These are phyloP conservation scores for Noctua janthina DNA, from an alignment of 2,888 invertebrate genomes.

Conservation along the genomic window DNA sequence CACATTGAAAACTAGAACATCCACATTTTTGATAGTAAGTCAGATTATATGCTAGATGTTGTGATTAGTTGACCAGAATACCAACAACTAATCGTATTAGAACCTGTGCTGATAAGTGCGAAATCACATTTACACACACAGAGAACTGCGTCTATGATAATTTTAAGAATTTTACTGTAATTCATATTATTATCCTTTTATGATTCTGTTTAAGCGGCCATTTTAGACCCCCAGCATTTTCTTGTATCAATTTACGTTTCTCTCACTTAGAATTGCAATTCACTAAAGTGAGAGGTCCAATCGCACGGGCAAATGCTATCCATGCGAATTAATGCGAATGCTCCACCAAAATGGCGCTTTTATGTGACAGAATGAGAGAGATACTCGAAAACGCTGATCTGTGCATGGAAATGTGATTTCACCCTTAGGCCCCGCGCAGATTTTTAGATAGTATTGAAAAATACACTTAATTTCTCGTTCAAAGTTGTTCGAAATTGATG, in stretches of 20 bases:
- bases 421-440: not conserved
- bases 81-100: not conserved
- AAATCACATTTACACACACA: not conserved
- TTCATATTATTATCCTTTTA: no score
- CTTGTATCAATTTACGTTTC: no score
- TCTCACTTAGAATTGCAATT: no score
- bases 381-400: not conserved
- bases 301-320: no score
- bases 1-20: not conserved
- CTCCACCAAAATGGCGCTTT: no score
- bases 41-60: not conserved
- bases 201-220: no score
- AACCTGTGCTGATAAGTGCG: not conserved
- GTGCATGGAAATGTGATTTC: not conserved
- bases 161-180: no score
- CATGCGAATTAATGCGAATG: no score
- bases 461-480: not conserved
- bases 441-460: not conserved
- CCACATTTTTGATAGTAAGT: not conserved
- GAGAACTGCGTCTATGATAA: no score
- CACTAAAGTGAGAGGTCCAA: no score
- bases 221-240: no score
- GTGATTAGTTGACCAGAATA: not conserved
- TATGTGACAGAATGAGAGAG: no score
- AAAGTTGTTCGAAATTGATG: not conserved